Evolutionary conservation across 30 jellyfish, hydroid and myxozoan species (phyloP), one percentile per base, ranked within the genome.

Genomic region (Chrysaora quinquecirrha): DNA sequence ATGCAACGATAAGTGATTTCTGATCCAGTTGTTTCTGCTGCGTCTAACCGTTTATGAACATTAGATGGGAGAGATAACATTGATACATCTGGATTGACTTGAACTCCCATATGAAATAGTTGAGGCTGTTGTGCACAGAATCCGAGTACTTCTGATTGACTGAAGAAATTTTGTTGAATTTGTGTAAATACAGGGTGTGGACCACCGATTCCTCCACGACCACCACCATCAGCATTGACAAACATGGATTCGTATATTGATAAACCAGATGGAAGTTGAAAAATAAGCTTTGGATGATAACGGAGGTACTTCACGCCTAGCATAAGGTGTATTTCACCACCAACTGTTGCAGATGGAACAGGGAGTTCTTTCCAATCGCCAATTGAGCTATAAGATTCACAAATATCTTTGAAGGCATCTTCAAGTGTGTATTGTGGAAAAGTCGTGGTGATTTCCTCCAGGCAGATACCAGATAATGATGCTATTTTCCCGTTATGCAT

Each of bases 311-410:
- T 38, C 11, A 38, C 14, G 54, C 54, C 54, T 6, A 22, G 19
- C 85, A 73, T 73, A 21, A 73, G 0, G 20, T 73, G 62, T 19
- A 73, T 48, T 0, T 73, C 85, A 21, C 85, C 85, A 34, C 85
- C 85, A 28, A 35, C 78, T 3, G 35, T 21, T 43, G 23, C 47
- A 2, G 75, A 35, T 19, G 48, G 85, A 9, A 33, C 52, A 2
- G 85, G 85, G 14, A 38, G 54, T 3, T 3, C 54, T 38, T 6
- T 3, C 6, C 11, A 14, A 38, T 38, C 54, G n/a, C 54, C 54
- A 38, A 14, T 38, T 38, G 54, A 38, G 11, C 14, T 38, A 14
- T 3, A 38, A 38, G 6, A 14, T 3, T 38, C 54, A 38, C 11
- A 6, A 38, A 38, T 38, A 38, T 38, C 54, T 38, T 38, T 38